A percentile compares a stretch with the other conserved stretches of the same genome.
These are phyloP conservation scores for Ispidina lecontei DNA, from an alignment of 2,797 vertebrate genomes.

Conservation along the genomic window DNA sequence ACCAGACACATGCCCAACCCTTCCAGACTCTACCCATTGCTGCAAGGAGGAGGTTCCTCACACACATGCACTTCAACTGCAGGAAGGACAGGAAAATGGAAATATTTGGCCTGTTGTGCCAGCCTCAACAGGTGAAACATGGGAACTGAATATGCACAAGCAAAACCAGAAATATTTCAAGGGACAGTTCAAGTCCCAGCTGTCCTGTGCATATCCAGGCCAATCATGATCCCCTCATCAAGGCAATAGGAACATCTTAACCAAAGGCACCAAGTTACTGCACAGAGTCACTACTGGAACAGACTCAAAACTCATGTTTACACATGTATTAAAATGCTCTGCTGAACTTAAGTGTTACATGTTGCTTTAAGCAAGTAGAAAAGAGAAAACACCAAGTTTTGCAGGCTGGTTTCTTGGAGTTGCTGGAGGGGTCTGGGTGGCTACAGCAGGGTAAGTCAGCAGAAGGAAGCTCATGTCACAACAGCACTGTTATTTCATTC, in stretches of 20 bases:
- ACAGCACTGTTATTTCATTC: neutral
- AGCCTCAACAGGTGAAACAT: neutral
- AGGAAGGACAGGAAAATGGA: neutral
- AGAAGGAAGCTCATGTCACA: neutral
- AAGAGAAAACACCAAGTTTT: neutral
- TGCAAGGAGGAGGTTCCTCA: neutral
- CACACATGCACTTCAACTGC: neutral
- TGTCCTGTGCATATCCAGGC: neutral
- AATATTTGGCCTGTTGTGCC: neutral
- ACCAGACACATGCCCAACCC: rapidly evolving
- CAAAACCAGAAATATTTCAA: neutral
- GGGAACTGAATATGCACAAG: rapidly evolving
- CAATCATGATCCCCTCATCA: neutral
- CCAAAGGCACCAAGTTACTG: neutral
- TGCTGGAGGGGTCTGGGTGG: neutral
- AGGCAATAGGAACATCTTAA: neutral
- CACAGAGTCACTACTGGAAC: neutral
- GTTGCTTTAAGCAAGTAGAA: neutral
- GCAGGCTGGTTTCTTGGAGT: neutral
- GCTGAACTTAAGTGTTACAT: neutral
- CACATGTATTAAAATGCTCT: neutral
- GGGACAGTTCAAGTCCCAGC: neutral
- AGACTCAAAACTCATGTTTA: neutral
- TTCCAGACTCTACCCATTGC: rapidly evolving
- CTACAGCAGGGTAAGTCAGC: neutral